Conservation (phyloP, 2,888 invertebrate species). For the Acleris emargana region DNA sequence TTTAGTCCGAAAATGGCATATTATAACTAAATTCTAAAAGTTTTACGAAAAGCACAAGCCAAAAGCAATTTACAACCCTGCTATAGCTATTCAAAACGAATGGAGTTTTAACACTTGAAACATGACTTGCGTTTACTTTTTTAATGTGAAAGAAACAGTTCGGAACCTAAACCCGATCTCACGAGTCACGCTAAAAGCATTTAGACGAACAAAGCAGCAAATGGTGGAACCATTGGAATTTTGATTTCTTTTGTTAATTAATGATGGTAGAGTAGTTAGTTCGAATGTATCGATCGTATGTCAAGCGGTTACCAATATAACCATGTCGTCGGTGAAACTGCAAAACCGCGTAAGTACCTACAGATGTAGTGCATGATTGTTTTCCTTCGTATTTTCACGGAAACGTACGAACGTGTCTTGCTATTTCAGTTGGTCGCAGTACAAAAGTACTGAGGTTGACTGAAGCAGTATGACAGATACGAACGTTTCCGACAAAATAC, state of each 20-base stretch:
- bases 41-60: constrained; percentile 4
- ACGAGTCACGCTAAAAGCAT: constrained; percentile 25
- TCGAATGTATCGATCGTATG: background rate
- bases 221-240: background rate
- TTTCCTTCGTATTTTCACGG: too few relatives aligned
- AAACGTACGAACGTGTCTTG: too few relatives aligned
- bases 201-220: background rate
- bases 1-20: background rate
- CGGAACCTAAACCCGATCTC: constrained; percentile 5
- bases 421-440: too few relatives aligned
- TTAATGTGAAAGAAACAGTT: background rate
- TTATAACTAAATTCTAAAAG: background rate
- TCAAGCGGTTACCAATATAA: too few relatives aligned
- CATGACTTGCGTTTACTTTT: constrained; percentile 12
- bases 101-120: constrained; percentile 29
- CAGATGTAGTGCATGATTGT: too few relatives aligned
- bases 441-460: too few relatives aligned
- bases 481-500: too few relatives aligned
- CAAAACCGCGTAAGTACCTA: too few relatives aligned
- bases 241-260: background rate
- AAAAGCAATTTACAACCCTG: constrained; percentile 13
- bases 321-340: too few relatives aligned
- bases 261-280: background rate
- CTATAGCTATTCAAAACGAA: constrained; percentile 25
- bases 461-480: too few relatives aligned